Conservation (phyloP, 2,113 vertebrate species). For the Microcebus lehilahytsara region DNA sequence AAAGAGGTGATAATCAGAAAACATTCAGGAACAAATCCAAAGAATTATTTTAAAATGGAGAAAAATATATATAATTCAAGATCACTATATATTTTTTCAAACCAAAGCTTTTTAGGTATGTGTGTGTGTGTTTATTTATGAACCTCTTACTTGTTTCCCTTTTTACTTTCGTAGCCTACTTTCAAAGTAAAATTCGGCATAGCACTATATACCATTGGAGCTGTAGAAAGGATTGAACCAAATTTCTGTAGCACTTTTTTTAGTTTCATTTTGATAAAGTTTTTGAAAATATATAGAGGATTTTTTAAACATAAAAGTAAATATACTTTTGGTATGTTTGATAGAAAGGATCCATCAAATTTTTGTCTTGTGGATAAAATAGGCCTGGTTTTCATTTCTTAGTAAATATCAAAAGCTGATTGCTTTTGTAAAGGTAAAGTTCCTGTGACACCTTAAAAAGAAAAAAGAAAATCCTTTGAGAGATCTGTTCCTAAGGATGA, state of each 20-base stretch:
- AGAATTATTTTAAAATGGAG: not conserved
- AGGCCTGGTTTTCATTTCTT: not conserved
- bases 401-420: not conserved
- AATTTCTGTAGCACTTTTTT: not conserved
- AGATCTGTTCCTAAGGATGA: not conserved
- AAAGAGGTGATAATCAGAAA: not conserved
- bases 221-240: not conserved
- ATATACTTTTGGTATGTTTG: too few species aligned
- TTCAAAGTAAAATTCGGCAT: not conserved
- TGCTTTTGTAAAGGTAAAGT: not conserved
- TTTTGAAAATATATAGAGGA: not conserved
- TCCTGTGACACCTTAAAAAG: not conserved
- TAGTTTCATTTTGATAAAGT: not conserved
- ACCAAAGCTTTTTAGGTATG: not conserved
- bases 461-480: not conserved
- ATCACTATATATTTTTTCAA: not conserved
- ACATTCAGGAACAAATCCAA: not conserved
- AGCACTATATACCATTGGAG: not conserved
- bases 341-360: too few species aligned
- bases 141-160: not conserved
- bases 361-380: not conserved
- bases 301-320: not conserved
- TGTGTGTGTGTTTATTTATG: not conserved
- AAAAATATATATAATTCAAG: not conserved
- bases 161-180: not conserved